Evolutionary conservation across 2,797 vertebrate genomes (phyloP).

Genomic region (Coranthus polyacanthus): DNA sequence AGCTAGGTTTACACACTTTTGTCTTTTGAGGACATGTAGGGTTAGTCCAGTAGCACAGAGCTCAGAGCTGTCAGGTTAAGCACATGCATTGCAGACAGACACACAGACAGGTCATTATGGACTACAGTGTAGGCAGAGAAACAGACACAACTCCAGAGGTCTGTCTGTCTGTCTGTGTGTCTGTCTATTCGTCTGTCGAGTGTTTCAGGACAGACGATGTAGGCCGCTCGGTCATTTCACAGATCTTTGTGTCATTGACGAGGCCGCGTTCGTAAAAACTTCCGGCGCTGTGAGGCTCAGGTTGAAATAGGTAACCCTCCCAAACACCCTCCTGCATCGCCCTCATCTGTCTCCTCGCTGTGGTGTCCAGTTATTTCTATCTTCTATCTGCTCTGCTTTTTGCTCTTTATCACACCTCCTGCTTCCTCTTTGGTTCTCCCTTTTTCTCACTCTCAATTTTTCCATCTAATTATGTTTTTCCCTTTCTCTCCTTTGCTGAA

Average conservation of each 20-base stretch:
- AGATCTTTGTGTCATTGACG: slow-evolving; percentile 72
- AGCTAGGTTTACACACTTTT: slow-evolving; percentile 47
- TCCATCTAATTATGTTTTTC: slow-evolving; percentile 44
- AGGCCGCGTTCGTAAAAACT: slow-evolving; percentile 73
- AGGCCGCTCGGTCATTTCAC: slow-evolving; percentile 78
- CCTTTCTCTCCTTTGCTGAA: slow-evolving; percentile 28
- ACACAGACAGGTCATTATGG: slow-evolving; percentile 86
- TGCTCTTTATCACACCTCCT: slow-evolving; percentile 42
- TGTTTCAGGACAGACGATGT: slow-evolving; percentile 85
- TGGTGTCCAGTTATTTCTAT: slow-evolving; percentile 55
- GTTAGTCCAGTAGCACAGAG: slow-evolving; percentile 55
- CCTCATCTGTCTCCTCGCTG: slow-evolving; percentile 65
- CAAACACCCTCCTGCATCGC: slow-evolving; percentile 48
- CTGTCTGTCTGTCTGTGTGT: slow-evolving; percentile 91
- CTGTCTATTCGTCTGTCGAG: slow-evolving; percentile 84
- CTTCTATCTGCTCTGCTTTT: slow-evolving; percentile 55
- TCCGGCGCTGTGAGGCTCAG: slow-evolving; percentile 78
- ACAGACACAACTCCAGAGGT: slow-evolving; percentile 85
- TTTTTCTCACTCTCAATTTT: slow-evolving; percentile 32
- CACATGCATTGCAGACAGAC: slow-evolving; percentile 83
- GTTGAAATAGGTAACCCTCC: slow-evolving; percentile 83
- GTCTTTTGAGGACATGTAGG: slow-evolving; percentile 45
- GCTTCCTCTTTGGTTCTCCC: slow-evolving; percentile 43
- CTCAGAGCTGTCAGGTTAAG: slow-evolving; percentile 66
- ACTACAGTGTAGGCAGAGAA: slow-evolving; percentile 83